Evolutionary conservation across 1,140 invertebrate genomes (phyloP).

Genomic region (Aplysia californica): DNA sequence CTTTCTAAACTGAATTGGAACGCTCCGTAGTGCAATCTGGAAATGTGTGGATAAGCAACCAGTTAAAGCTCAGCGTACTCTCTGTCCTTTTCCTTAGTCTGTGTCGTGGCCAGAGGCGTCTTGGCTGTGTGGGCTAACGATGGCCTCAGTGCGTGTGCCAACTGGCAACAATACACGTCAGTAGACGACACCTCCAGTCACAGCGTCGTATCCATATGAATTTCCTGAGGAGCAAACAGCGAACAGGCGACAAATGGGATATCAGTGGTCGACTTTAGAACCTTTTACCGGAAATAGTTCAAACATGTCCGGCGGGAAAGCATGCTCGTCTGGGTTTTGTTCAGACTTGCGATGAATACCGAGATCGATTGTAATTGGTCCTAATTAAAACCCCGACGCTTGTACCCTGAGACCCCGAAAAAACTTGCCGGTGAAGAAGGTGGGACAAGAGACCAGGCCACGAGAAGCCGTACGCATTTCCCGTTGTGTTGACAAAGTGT

Average conservation of each 20-base stretch:
- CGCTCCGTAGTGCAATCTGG: too few species aligned
- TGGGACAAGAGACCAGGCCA: too few species aligned
- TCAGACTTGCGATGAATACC: not conserved
- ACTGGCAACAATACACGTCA: not conserved
- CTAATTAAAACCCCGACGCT: not conserved
- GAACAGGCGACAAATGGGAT: not conserved
- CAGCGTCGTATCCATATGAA: not conserved
- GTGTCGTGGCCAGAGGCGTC: too few species aligned
- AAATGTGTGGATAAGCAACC: too few species aligned
- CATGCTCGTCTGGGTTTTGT: not conserved
- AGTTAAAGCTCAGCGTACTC: too few species aligned
- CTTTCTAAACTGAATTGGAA: too few species aligned
- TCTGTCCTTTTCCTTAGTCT: too few species aligned
- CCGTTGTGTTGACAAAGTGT: not conserved
- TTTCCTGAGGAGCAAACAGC: not conserved
- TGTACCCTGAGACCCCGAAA: not conserved
- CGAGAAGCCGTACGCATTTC: too few species aligned
- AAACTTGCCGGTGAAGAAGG: not conserved
- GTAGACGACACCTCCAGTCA: not conserved
- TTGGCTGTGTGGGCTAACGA: too few species aligned
- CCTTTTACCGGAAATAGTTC: slow-evolving; percentile 8
- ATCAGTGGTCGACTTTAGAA: not conserved
- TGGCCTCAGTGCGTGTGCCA: too few species aligned
- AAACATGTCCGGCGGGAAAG: not conserved
- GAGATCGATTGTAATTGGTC: not conserved